Evolutionary conservation across 2,797 vertebrate species (phyloP), one percentile per base, ranked within the genome.

Genomic region (Tragopan temminckii): DNA sequence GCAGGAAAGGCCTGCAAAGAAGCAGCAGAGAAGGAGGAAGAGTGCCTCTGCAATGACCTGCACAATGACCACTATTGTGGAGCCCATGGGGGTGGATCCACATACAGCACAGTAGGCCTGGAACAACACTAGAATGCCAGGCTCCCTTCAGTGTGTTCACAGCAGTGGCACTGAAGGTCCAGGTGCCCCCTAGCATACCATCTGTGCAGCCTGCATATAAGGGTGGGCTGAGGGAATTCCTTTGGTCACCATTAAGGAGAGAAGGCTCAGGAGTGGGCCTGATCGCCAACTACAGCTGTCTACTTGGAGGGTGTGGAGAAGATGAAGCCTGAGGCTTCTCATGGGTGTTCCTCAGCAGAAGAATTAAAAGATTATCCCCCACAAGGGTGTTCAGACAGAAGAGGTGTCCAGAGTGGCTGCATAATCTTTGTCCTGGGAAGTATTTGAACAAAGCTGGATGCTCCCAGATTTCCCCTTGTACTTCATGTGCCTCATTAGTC

Each of bases 361-460:
- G 29, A 18, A 31, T 18, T 17, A 42, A 57, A 43, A 52, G 18
- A 11, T 4, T 36, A 18, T 74, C 46, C 62, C 62, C 42, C 10
- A 12, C 31, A 11, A 48, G 16, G 13, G 3, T 43, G 23, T 12
- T 66, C 64, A 77, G 25, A 43, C 5, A 63, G 13, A 29, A 48
- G 11, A 48, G 11, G 42, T 36, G 14, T 46, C 48, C 21, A 50
- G 42, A 69, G 17, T 23, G 11, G 14, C 9, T 29, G 9, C 7
- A 8, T 11, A 48, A 43, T 5, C 3, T 1, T 36, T 1, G 0
- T 27, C 9, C 58, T 36, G 23, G 42, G 18, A 4, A 23, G 15
- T 23, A 33, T 18, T 6, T 36, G 23, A 58, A 58, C 57, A 35
- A 35, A 8, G 57, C 14, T 35, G 33, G 8, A 11, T 29, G 23